Evolutionary conservation across 2,888 invertebrate species (phyloP).

Genomic region (Diadromus collaris): DNA sequence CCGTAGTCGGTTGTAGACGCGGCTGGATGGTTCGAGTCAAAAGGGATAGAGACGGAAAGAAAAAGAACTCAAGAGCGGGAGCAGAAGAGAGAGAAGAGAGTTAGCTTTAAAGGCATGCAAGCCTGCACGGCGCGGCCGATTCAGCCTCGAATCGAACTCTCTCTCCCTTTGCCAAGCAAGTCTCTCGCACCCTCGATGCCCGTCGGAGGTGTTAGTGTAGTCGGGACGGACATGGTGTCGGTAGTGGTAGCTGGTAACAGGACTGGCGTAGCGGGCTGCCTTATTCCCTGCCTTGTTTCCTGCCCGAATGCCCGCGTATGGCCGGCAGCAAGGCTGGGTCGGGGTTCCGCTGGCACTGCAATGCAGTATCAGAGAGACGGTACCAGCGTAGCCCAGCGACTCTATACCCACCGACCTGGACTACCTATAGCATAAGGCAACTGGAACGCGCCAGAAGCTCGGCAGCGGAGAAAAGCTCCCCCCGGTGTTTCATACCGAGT

Average conservation of each 20-base stretch:
- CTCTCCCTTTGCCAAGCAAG: constrained; percentile 12
- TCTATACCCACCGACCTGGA: constrained; percentile 23
- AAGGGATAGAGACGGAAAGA: constrained; percentile 21
- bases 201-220: constrained; percentile 10
- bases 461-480: constrained; percentile 52
- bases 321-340: constrained; percentile 69
- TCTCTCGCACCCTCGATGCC: constrained; percentile 20
- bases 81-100: background rate
- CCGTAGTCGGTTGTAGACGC: constrained; percentile 13
- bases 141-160: constrained; percentile 42
- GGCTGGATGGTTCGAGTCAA: constrained; percentile 8
- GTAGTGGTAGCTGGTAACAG: constrained; percentile 24
- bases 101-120: constrained; percentile 44
- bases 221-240: constrained; percentile 6
- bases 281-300: constrained; percentile 49
- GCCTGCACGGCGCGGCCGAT: constrained; percentile 15
- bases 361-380: constrained; percentile 71
- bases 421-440: constrained; percentile 37
- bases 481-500: constrained; percentile 44
- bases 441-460: constrained; percentile 25
- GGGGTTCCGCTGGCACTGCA: constrained; percentile 72
- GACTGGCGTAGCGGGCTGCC: constrained; percentile 27
- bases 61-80: constrained; percentile 16
- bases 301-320: constrained; percentile 71
- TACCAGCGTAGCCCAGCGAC: constrained; percentile 40